Conservation (phyloP, 2,113 vertebrate genomes). For the Anolis sagrei region DNA sequence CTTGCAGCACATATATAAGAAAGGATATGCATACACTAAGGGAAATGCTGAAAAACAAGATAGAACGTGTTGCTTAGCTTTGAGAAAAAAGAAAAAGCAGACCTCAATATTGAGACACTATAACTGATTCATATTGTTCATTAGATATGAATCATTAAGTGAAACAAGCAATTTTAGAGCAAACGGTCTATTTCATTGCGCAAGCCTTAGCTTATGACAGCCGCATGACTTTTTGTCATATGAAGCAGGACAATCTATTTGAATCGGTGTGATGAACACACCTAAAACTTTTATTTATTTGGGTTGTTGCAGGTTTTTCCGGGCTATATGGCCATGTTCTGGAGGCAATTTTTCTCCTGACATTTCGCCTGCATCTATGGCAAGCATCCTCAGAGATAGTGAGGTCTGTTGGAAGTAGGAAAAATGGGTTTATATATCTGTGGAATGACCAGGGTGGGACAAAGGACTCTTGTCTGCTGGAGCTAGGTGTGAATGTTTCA, state of each 20-base stretch:
- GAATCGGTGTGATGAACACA: background rate
- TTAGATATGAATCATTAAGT: background rate
- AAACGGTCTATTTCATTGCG: background rate
- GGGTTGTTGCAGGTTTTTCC: too few species aligned
- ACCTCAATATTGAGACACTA: background rate
- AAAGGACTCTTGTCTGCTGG: too few species aligned
- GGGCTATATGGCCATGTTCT: too few species aligned
- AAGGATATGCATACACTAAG: background rate
- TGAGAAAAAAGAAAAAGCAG: background rate
- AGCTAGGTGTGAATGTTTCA: too few species aligned
- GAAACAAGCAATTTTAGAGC: background rate
- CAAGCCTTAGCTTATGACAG: background rate
- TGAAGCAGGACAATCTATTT: background rate
- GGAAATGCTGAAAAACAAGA: background rate
- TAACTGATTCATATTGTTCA: background rate
- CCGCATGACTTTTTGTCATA: background rate
- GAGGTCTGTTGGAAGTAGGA: too few species aligned
- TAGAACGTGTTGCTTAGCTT: background rate
- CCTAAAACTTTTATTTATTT: too few species aligned
- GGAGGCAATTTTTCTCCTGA: too few species aligned
- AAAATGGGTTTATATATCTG: too few species aligned
- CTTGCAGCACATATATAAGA: too few species aligned
- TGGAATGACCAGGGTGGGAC: too few species aligned
- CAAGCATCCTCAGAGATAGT: too few species aligned
- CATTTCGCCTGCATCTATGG: too few species aligned